phyloP scores from a whole-genome alignment of 2,113 vertebrate species.

The Martes martes region DNA sequence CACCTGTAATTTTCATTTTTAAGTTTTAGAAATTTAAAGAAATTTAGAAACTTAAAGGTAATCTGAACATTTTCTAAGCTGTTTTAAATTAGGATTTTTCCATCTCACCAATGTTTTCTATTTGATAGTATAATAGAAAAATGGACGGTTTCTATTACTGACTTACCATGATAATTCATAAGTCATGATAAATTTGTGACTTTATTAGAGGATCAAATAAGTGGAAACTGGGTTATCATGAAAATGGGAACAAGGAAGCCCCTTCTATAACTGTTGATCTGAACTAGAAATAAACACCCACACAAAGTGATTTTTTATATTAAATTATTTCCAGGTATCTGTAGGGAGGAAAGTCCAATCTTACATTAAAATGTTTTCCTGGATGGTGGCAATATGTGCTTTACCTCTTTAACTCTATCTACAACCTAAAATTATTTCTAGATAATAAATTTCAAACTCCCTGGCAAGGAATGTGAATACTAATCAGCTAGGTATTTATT shows the following conservation, averaged over 20 bases:
- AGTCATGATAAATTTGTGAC: constrained; percentile 57
- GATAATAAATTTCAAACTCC: constrained; percentile 53
- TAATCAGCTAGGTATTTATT: constrained; percentile 54
- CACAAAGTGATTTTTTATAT: constrained; percentile 57
- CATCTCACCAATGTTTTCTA: constrained; percentile 57
- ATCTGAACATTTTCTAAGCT: constrained; percentile 30
- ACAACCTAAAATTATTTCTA: constrained; percentile 44
- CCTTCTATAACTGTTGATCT: constrained; percentile 41
- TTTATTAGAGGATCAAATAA: constrained; percentile 44
- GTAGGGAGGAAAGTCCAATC: constrained; percentile 71
- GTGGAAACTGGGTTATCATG: not conserved
- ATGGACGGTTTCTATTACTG: constrained; percentile 48
- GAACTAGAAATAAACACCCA: constrained; percentile 63
- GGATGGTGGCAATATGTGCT: constrained; percentile 44
- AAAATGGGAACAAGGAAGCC: constrained; percentile 44
- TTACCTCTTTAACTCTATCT: constrained; percentile 52
- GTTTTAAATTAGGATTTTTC: constrained; percentile 62
- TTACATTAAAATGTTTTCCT: constrained; percentile 56
- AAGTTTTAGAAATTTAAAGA: constrained; percentile 44
- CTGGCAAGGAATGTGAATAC: constrained; percentile 45
- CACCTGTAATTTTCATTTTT: not conserved
- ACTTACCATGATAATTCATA: not conserved
- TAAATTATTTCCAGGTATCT: constrained; percentile 70
- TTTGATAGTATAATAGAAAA: constrained; percentile 56
- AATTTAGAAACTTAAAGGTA: constrained; percentile 40